Conservation (phyloP, 2,888 invertebrate genomes). For the Nephrotoma appendiculata region DNA sequence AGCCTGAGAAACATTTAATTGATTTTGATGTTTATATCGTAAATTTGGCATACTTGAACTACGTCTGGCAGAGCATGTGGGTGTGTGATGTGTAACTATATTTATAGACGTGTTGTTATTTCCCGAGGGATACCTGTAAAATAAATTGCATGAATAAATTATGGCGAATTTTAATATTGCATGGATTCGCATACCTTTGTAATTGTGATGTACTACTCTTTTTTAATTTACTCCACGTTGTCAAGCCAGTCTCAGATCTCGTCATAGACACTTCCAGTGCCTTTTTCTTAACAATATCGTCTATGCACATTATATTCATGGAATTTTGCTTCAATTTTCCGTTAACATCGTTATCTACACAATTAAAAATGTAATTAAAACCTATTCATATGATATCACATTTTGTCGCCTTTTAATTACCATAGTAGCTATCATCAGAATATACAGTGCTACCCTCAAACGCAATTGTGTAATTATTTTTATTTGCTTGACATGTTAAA, state of each 20-base stretch:
- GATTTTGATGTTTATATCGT: conserved; percentile 8
- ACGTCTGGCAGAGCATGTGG: conserved; percentile 44
- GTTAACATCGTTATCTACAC: neutral
- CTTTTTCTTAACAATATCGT: conserved; percentile 31
- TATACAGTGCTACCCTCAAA: conserved; percentile 82
- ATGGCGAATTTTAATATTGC: neutral
- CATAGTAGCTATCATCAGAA: conserved; percentile 70
- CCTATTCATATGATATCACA: neutral
- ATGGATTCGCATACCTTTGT: conserved; percentile 37
- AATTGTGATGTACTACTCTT: conserved; percentile 49
- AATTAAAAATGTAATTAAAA: neutral
- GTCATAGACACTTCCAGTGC: conserved; percentile 64
- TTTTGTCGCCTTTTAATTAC: conserved; percentile 15
- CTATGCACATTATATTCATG: conserved; percentile 21
- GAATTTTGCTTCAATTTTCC: conserved; percentile 24
- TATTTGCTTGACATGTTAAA: conserved; percentile 81
- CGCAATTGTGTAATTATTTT: conserved; percentile 90
- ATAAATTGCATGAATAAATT: neutral
- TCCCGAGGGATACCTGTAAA: conserved; percentile 55
- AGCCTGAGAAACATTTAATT: conserved; percentile 36
- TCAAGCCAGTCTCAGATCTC: conserved; percentile 75
- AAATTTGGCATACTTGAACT: conserved; percentile 72
- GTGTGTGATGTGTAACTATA: conserved; percentile 38
- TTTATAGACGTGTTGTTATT: conserved; percentile 47
- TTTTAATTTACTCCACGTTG: conserved; percentile 78